Percentiles rank a stretch among this genome's conserved stretches.
These are phyloP conservation scores for Nemopilema nomurai DNA, from an alignment of 30 jellyfish, hydroid and myxozoan species.

Conservation along the genomic window DNA sequence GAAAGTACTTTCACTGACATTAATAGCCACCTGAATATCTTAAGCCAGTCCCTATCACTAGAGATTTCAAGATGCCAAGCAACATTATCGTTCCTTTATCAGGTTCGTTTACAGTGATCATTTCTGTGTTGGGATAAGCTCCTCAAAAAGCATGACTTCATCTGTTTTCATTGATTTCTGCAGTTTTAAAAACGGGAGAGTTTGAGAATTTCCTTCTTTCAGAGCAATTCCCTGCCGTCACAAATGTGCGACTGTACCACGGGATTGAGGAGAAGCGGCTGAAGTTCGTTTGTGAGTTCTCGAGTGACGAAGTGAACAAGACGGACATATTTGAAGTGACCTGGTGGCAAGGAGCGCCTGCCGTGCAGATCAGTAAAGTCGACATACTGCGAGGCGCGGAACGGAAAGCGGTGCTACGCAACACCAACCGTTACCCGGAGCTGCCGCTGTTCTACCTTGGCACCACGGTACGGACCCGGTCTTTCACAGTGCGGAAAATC, in stretches of 20 bases:
- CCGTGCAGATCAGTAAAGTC: constrained; percentile 18
- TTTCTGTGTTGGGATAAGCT: not conserved
- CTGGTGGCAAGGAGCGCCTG: constrained; percentile 67
- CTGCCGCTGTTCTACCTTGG: constrained; percentile 55
- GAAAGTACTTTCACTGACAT: too few relatives aligned
- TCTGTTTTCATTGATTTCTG: too few relatives aligned
- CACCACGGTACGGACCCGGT: constrained; percentile 41
- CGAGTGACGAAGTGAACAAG: constrained; percentile 49
- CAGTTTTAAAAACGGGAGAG: not conserved
- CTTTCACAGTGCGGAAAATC: too few relatives aligned
- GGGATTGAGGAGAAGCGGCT: constrained; percentile 72
- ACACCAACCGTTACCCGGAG: constrained; percentile 27
- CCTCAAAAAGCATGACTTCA: not conserved
- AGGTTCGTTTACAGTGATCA: too few relatives aligned
- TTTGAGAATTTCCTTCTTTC: not conserved
- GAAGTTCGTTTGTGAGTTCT: constrained; percentile 67
- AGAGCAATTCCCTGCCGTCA: constrained; percentile 44
- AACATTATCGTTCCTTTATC: too few relatives aligned
- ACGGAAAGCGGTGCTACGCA: constrained; percentile 40
- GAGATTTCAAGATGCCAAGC: too few relatives aligned
- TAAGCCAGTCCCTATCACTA: too few relatives aligned
- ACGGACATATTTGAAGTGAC: constrained; percentile 61
- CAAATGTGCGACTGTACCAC: constrained; percentile 43
- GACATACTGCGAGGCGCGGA: constrained; percentile 33
- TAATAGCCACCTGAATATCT: too few relatives aligned